Evolutionary conservation across 2,797 vertebrate genomes (phyloP), one percentile per base, ranked within the genome.

Genomic region (Nyctalus aviator): DNA sequence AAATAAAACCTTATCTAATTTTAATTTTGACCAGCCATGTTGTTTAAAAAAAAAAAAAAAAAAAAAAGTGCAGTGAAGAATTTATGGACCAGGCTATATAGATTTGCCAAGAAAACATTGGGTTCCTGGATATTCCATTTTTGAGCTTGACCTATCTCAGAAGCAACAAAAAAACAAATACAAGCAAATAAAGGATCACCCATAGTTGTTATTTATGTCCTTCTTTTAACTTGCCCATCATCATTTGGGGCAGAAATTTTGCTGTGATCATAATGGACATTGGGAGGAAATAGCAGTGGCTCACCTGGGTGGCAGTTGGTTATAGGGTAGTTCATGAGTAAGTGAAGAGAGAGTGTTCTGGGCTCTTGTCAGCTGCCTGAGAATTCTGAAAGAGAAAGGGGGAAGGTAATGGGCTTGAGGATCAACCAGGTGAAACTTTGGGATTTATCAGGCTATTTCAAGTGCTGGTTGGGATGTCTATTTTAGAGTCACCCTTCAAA

Each of bases 21-120:
- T 95, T 82, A 50, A 83, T 90, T 95, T 95, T 83, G 75, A 95
- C 79, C 62, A 83, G 59, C 81, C 57, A 46, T 30, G 11, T 46
- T 90, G 48, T 62, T 66, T 89, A 86, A 96, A 93, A 95, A 79
- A 46, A 46, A 46, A 86, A 96, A 93, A 95, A 79, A 46, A 46
- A 46, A 72, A 81, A 89, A 25, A 94, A 92, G 50, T 81, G 18
- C 68, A 79, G 11, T 86, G 6, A 71, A 84, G 23, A 66, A 59
- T 88, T 72, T 92, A n/a, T 82, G n/a, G 64, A 69, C 21, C n/a
- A 85, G 72, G 57, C 8, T 20, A 53, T 20, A 41, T 9, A 46
- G 41, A 93, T 91, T 89, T 88, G 23, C 18, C 44, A 68, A 66
- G 69, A 85, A 92, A 92, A 78, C 25, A 83, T 2, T 91, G 12